A percentile compares a stretch with the other conserved stretches of the same genome.
These are phyloP conservation scores for Engraulis encrasicolus DNA, from an alignment of 2,113 vertebrate species.

Conservation along the genomic window DNA sequence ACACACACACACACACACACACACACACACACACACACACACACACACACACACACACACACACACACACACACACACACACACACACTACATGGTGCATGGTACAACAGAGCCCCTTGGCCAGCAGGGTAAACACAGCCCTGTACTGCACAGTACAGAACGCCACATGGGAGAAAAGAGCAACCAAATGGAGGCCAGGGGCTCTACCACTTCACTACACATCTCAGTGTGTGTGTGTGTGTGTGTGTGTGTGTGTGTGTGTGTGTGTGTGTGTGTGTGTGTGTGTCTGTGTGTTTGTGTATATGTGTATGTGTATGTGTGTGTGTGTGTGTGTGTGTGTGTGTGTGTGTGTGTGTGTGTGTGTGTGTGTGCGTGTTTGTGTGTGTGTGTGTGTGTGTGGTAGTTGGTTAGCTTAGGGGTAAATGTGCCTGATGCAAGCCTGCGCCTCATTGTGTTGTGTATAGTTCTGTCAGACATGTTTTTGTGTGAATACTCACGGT, in stretches of 20 bases:
- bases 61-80: too few relatives aligned
- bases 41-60: too few relatives aligned
- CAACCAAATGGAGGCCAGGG: not conserved
- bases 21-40: too few relatives aligned
- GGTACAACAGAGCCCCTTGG: slow-evolving; percentile 47
- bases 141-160: too few relatives aligned
- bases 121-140: slow-evolving; percentile 49
- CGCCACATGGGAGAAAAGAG: not conserved
- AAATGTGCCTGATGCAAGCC: too few relatives aligned
- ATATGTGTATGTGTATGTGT: not conserved
- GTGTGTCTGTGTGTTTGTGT: too few relatives aligned
- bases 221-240: slow-evolving; percentile 23
- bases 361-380: not conserved
- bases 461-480: too few relatives aligned
- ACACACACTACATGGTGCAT: too few relatives aligned
- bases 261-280: slow-evolving; percentile 22
- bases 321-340: slow-evolving; percentile 24
- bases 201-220: not conserved
- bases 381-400: not conserved
- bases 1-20: too few relatives aligned
- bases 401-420: too few relatives aligned
- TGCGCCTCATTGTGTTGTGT: too few relatives aligned
- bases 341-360: slow-evolving; percentile 34
- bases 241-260: slow-evolving; percentile 2
- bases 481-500: too few relatives aligned